A percentile compares a stretch with the other conserved stretches of the same genome.
Conservation (phyloP, 2,113 vertebrate genomes). For the Dissostichus mawsoni region DNA sequence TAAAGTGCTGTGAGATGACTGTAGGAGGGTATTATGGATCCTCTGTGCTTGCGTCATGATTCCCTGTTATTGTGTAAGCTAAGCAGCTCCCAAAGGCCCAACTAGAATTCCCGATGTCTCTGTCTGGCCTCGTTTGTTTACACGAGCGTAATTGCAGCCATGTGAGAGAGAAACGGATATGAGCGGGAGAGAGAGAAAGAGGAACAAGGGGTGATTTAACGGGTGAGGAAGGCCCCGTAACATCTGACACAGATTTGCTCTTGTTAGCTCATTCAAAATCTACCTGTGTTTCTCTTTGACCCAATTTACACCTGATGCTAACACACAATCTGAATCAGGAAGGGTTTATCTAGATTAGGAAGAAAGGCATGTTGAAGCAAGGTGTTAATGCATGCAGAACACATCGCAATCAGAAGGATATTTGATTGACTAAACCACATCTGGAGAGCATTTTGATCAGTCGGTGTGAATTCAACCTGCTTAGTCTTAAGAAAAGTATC, state of each 20-base stretch:
- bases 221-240: slow-evolving; percentile 38
- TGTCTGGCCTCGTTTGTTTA: slow-evolving; percentile 70
- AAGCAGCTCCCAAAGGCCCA: slow-evolving; percentile 48
- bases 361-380: slow-evolving; percentile 1
- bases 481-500: background rate
- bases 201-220: slow-evolving; percentile 43
- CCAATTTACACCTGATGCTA: slow-evolving; percentile 21
- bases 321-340: background rate
- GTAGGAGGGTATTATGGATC: slow-evolving; percentile 10
- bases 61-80: slow-evolving; percentile 49
- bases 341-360: background rate
- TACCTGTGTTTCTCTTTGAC: background rate
- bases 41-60: slow-evolving; percentile 28
- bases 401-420: background rate
- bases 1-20: too few species aligned
- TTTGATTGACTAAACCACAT: slow-evolving; percentile 6
- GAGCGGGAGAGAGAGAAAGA: slow-evolving; percentile 17
- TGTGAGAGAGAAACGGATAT: slow-evolving; percentile 50
- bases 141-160: slow-evolving; percentile 71
- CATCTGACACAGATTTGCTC: slow-evolving; percentile 51
- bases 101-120: slow-evolving; percentile 67
- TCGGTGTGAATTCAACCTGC: background rate
- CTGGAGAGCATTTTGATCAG: slow-evolving; percentile 13
- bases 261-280: background rate
- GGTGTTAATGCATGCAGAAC: slow-evolving; percentile 20